phyloP scores from a whole-genome alignment of 2,797 vertebrate genomes.

The Chaunax sp. region DNA sequence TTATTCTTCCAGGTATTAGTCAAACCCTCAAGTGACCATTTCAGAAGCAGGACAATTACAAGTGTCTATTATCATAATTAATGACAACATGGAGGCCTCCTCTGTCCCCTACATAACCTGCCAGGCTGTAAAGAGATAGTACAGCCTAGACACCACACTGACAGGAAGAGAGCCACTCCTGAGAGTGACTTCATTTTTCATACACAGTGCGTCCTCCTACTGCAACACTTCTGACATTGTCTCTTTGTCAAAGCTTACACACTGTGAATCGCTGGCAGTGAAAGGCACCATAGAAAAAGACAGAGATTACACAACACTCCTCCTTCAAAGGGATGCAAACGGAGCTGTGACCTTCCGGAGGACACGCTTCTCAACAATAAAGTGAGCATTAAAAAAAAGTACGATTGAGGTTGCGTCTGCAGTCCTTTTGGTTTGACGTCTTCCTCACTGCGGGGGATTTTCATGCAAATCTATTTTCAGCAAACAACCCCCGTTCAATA shows the following conservation, averaged over 20 bases:
- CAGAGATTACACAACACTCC: background rate
- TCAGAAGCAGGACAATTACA: too few species aligned
- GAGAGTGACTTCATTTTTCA: conserved; percentile 24
- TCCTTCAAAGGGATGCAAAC: conserved; percentile 27
- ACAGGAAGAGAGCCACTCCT: conserved; percentile 16
- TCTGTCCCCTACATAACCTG: too few species aligned
- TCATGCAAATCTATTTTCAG: conserved; percentile 51
- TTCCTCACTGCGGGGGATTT: conserved; percentile 30
- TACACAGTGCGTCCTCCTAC: background rate
- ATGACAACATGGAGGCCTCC: too few species aligned
- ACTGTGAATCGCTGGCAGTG: conserved; percentile 18
- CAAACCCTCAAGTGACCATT: too few species aligned
- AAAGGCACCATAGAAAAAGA: conserved; percentile 2
- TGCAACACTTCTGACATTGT: conserved; percentile 45
- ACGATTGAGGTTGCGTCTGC: conserved; percentile 23
- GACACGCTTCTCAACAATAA: conserved; percentile 24
- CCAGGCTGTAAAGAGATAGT: too few species aligned
- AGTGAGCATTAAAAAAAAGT: conserved; percentile 34
- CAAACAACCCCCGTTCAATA: conserved; percentile 18
- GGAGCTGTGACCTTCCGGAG: conserved; percentile 29
- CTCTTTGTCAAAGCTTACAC: conserved; percentile 32
- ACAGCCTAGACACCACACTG: background rate
- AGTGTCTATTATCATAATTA: too few species aligned
- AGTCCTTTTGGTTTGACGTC: conserved; percentile 44
- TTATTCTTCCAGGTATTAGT: too few species aligned